Conservation (phyloP, 2,113 vertebrate species). For the Gobiocypris rarus region DNA sequence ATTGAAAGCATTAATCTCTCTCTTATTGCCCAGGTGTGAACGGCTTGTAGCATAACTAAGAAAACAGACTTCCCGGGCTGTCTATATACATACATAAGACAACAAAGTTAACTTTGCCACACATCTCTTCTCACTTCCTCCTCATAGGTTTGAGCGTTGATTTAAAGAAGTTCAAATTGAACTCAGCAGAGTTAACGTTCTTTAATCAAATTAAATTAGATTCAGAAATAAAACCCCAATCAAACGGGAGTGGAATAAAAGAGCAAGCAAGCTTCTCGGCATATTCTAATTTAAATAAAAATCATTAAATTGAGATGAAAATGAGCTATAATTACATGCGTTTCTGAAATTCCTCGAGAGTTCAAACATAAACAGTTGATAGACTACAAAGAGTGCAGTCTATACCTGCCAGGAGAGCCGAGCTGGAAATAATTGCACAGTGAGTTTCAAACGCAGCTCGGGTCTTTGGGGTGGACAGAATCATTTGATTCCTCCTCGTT, state of each 20-base stretch:
- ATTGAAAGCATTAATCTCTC: no score
- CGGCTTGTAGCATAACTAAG: no score
- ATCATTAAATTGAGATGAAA: constrained; percentile 57
- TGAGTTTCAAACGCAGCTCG: constrained; percentile 52
- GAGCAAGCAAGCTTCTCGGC: constrained; percentile 21
- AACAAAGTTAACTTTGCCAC: neutral
- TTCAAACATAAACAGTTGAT: constrained; percentile 55
- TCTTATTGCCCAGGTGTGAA: no score
- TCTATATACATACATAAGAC: no score
- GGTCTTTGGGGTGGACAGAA: constrained; percentile 52
- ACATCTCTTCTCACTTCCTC: neutral
- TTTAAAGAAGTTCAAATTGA: constrained; percentile 51
- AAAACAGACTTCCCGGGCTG: no score
- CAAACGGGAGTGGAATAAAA: constrained; percentile 33
- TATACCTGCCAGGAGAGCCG: constrained; percentile 47
- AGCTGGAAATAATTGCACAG: constrained; percentile 51
- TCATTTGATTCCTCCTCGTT: constrained; percentile 39
- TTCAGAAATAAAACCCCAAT: constrained; percentile 63
- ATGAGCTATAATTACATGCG: constrained; percentile 52
- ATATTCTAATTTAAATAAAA: constrained; percentile 60
- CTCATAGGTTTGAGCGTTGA: constrained; percentile 1
- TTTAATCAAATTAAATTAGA: constrained; percentile 62
- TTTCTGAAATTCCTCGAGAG: constrained; percentile 37
- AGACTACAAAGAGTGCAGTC: constrained; percentile 43
- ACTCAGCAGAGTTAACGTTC: constrained; percentile 50